A percentile compares a stretch with the other conserved stretches of the same genome.
These are phyloP conservation scores for Nyctibius grandis DNA, from an alignment of 2,797 vertebrate genomes.

Conservation along the genomic window DNA sequence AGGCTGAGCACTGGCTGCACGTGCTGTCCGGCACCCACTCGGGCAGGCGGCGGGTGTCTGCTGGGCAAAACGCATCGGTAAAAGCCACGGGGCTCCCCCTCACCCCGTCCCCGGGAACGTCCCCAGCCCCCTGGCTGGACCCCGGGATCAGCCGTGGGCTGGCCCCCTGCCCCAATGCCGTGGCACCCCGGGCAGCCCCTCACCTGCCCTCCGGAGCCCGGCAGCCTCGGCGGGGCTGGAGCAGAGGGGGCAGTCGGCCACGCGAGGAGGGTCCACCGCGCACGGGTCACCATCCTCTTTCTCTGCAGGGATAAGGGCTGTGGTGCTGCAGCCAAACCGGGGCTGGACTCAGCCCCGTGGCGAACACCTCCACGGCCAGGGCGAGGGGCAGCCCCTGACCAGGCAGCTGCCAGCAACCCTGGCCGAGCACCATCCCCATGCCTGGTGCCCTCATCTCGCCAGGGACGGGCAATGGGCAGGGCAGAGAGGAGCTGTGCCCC, in stretches of 20 bases:
- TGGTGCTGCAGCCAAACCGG: background rate
- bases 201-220: background rate
- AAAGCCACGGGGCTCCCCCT: background rate
- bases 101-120: rapidly evolving
- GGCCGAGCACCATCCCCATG: background rate
- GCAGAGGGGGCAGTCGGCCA: constrained; percentile 43
- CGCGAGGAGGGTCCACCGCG: background rate
- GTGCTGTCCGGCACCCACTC: constrained; percentile 71
- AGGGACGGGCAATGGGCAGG: background rate
- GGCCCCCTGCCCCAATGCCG: background rate
- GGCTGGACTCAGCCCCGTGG: background rate
- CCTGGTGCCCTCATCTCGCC: background rate
- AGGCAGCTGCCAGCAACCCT: background rate
- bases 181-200: background rate
- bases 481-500: background rate
- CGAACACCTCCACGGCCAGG: background rate
- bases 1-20: constrained; percentile 65
- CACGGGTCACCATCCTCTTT: background rate
- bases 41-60: constrained; percentile 15
- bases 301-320: background rate
- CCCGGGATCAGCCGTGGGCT: background rate
- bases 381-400: no score
- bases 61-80: background rate
- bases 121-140: background rate
- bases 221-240: background rate